A percentile compares a stretch with the other conserved stretches of the same genome.
These are phyloP conservation scores for Oscheius sp. DNA, from an alignment of 2,888 invertebrate genomes.

Conservation along the genomic window DNA sequence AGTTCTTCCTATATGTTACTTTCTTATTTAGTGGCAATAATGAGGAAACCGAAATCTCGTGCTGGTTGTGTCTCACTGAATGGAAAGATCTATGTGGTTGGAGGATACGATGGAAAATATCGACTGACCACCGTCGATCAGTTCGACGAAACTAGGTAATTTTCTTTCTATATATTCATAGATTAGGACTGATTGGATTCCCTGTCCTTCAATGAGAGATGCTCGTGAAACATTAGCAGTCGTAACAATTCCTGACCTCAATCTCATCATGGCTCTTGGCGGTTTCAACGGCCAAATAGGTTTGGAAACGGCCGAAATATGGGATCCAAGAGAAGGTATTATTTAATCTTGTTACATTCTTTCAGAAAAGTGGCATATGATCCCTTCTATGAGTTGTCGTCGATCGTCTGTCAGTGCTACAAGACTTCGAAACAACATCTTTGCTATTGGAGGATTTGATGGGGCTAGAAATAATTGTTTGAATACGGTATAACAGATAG, in stretches of 20 bases:
- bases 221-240: neutral
- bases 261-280: neutral
- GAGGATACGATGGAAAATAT: too few species aligned
- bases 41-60: too few species aligned
- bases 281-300: neutral
- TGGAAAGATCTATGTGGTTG: too few species aligned
- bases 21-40: too few species aligned
- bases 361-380: neutral
- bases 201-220: constrained; percentile 4
- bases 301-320: neutral
- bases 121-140: too few species aligned
- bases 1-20: too few species aligned
- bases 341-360: neutral
- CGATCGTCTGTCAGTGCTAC: neutral
- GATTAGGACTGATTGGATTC: too few species aligned
- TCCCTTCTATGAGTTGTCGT: neutral
- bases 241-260: neutral
- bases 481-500: neutral
- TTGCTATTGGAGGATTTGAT: neutral
- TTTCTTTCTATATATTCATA: too few species aligned
- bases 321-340: neutral
- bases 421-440: neutral
- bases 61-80: too few species aligned
- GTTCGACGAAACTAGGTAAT: too few species aligned
- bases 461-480: neutral